Percentiles rank a stretch among this genome's conserved stretches.
These are phyloP conservation scores for Drosophila phalerata DNA, from an alignment of 2,888 invertebrate species.

Conservation along the genomic window DNA sequence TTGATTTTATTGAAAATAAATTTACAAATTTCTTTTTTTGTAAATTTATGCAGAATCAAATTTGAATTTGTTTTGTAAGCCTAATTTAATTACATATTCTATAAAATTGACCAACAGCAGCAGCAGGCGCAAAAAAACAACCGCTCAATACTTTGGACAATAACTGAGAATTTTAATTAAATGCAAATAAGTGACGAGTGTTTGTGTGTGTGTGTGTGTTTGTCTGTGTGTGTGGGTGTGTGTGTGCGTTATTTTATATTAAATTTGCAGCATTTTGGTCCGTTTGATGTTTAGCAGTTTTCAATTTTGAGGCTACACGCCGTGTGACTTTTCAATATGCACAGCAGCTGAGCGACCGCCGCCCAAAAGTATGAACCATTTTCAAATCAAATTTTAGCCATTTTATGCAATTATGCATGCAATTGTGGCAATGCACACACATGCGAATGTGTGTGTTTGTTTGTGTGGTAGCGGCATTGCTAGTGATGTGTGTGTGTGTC, in stretches of 20 bases:
- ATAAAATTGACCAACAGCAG: constrained; percentile 55
- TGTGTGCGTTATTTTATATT: constrained; percentile 65
- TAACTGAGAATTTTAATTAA: constrained; percentile 76
- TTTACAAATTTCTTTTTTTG: constrained; percentile 24
- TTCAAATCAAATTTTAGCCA: constrained; percentile 71
- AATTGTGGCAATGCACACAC: constrained; percentile 56
- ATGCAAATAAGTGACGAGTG: constrained; percentile 68
- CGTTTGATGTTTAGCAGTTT: constrained; percentile 53
- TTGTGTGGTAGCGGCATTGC: constrained; percentile 23
- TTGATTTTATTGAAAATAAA: constrained; percentile 8
- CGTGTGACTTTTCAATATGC: constrained; percentile 72
- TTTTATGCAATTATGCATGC: constrained; percentile 78
- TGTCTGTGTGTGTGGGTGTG: constrained; percentile 15
- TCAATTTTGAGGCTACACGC: constrained; percentile 33
- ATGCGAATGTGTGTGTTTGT: constrained; percentile 20
- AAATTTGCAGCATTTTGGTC: constrained; percentile 65
- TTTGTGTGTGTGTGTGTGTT: constrained; percentile 18
- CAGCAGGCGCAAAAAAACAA: constrained; percentile 33
- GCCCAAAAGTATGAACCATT: constrained; percentile 66
- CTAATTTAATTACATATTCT: constrained; percentile 75
- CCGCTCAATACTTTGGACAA: constrained; percentile 65
- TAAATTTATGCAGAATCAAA: constrained; percentile 40
- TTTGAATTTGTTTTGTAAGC: constrained; percentile 68
- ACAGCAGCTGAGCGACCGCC: constrained; percentile 48
- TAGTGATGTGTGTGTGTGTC: constrained; percentile 5